Base-by-base conservation (phyloP, 2,888 invertebrate genomes). In the Phyllotreta striolata region DNA sequence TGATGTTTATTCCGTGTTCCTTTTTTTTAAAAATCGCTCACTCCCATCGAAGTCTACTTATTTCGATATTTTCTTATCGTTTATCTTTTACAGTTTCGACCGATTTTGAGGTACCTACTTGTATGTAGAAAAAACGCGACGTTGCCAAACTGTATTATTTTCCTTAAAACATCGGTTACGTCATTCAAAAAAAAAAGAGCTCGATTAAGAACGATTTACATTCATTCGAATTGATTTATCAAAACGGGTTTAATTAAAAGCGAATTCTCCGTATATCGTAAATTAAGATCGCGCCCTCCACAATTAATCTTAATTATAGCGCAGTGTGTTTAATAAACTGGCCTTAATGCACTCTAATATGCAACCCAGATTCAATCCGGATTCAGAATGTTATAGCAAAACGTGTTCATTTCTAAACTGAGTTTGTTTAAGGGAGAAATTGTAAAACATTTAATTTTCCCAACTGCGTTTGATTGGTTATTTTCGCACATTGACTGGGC, bases 291-390 rank as follows among this genome's bases (percentile, higher is more conserved):
- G 24, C 24, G 35, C 14, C 43, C 44, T 60, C 52, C 38, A 60
- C 52, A 60, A 60, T 60, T 60, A 60, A 60, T 60, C 60, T 60
- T 44, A 60, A 60, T 60, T 60, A 60, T 60, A 60, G 52, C 54
- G 52, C 44, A 60, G 60, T 60, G 60, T 9, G 52, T 35, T 52
- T 52, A 52, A 52, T 60, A 60, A 52, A 60, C 52, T 41, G 43
- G 37, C 52, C 47, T 52, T 60, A 52, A 52, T 52, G 44, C 43
- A 52, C 44, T 43, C 37, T 60, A 60, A 60, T 60, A 44, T 60
- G 44, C 24, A 24, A 39, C 41, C 51, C 37, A 38, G 52, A 52
- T 52, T 37, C 37, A 38, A 38, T 41, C 37, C 51, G 35, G 41
- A 46, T 51, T 46, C 39, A 49, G n/a, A 58, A 49, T 14, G 58